These are phyloP conservation scores for Ochlodes sylvanus DNA, from an alignment of 2,888 invertebrate genomes.

Conservation along the genomic window DNA sequence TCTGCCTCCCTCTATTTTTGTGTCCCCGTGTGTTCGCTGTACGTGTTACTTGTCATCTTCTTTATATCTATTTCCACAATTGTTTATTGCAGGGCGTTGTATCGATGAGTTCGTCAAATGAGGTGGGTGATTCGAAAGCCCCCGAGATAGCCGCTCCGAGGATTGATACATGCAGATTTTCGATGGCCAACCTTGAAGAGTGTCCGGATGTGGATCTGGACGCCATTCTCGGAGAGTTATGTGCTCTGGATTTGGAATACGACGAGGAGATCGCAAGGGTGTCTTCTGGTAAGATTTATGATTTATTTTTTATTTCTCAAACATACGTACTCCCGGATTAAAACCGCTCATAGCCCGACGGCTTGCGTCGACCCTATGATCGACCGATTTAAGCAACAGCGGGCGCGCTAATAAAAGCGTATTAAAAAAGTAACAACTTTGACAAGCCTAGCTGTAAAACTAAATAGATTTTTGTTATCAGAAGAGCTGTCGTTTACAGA, in stretches of 20 bases:
- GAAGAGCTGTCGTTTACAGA: too few relatives aligned
- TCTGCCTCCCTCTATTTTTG: background rate
- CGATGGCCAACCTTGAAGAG: slow-evolving; percentile 98
- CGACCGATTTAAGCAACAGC: too few relatives aligned
- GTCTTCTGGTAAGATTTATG: slow-evolving; percentile 70
- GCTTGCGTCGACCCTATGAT: too few relatives aligned
- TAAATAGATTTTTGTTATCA: too few relatives aligned
- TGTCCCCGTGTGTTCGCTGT: background rate
- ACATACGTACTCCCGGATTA: too few relatives aligned
- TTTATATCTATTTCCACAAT: slow-evolving; percentile 10
- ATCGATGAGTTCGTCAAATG: slow-evolving; percentile 73
- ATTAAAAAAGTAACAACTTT: too few relatives aligned
- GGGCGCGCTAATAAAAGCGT: too few relatives aligned
- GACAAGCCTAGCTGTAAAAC: too few relatives aligned
- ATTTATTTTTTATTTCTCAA: too few relatives aligned
- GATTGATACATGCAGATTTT: slow-evolving; percentile 96
- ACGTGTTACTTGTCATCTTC: background rate
- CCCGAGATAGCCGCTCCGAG: slow-evolving; percentile 91
- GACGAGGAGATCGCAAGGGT: slow-evolving; percentile 84
- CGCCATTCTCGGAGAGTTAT: slow-evolving; percentile 97
- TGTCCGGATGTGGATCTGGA: slow-evolving; percentile 98
- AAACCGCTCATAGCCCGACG: too few relatives aligned
- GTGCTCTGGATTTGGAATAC: slow-evolving; percentile 92
- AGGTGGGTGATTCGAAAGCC: slow-evolving; percentile 85
- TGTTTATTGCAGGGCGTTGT: slow-evolving; percentile 86